A percentile compares a stretch with the other conserved stretches of the same genome.
These are phyloP conservation scores for Branchipolynoe longqiensis DNA, from an alignment of 2,888 invertebrate species.

Conservation along the genomic window DNA sequence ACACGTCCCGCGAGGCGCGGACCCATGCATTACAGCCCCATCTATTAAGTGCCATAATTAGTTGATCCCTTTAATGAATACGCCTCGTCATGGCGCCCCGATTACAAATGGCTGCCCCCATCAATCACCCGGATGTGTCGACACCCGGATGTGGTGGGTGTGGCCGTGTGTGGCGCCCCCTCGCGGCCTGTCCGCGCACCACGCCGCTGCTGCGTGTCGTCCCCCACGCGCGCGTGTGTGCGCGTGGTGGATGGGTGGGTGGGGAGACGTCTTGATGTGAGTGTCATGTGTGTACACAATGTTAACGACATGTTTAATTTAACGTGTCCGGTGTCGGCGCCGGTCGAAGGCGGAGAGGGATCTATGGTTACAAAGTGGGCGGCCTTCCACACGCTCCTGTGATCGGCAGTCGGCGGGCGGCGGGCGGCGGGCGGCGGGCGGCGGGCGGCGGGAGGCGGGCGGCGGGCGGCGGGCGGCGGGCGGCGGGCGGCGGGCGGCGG, in stretches of 20 bases:
- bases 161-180: not conserved
- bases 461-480: not conserved
- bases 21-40: slow-evolving; percentile 25
- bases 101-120: slow-evolving; percentile 38
- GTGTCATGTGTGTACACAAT: slow-evolving; percentile 39
- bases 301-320: slow-evolving; percentile 46
- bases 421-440: not conserved
- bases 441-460: not conserved
- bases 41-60: slow-evolving; percentile 34
- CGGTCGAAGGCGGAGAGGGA: not conserved
- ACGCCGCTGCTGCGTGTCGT: too few species aligned
- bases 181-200: not conserved
- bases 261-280: slow-evolving; percentile 14
- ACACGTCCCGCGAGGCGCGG: not conserved
- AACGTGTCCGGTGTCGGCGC: slow-evolving; percentile 30
- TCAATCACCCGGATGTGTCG: slow-evolving; percentile 46
- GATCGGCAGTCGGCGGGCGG: not conserved
- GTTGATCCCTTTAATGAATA: slow-evolving; percentile 46
- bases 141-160: not conserved
- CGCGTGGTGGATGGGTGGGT: not conserved
- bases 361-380: slow-evolving; percentile 40
- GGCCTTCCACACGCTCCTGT: slow-evolving; percentile 16
- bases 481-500: not conserved
- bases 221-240: not conserved
- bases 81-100: slow-evolving; percentile 16